Base-by-base conservation (phyloP, 2,797 vertebrate genomes). In the Pseudomugil tenellus region DNA sequence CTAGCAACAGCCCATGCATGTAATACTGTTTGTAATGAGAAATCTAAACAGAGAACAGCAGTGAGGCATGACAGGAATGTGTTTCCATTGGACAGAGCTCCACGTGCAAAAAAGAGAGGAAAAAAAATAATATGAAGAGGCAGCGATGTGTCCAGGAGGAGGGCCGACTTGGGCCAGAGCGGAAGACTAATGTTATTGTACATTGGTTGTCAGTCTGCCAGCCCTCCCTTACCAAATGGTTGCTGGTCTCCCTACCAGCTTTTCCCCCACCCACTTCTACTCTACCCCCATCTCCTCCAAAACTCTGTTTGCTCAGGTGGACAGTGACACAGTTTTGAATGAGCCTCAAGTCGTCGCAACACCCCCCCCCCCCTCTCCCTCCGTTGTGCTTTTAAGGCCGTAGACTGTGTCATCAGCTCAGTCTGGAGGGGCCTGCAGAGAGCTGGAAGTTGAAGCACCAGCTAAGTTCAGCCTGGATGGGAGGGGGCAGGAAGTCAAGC, bases 121-220 rank as follows among this genome's bases (percentile, higher is more conserved):
- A 61, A 77, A 73, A 78, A 68, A 85, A 84, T 54, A 85, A 84
- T 72, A 90, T 71, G 77, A 84, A 84, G 91, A 95, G 93, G 94
- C 92, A 94, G 84, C 76, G 92, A 83, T 77, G 77, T 84, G 82
- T 90, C 88, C 87, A 90, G 87, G 77, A 90, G 86, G 87, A 89
- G 70, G 1, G 3, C 91, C 91, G 81, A 94, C 93, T 94, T 90
- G 93, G 94, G 94, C 96, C 95, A 87, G 92, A 94, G 90, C 91
- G 92, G 96, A 97, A 98, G 96, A 97, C 96, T 96, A 96, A 97
- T 97, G 96, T 98, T 98, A 96, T 97, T 97, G 95, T 96, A 96
- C 95, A 95, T 81, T 92, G 94, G 90, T 94, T 95, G 94, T 96
- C 95, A 93, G 90, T 89, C 93, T 94, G 95, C 95, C 96, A 96